Conservation (phyloP, 2,113 vertebrate genomes). For the Anguilla japonica region DNA sequence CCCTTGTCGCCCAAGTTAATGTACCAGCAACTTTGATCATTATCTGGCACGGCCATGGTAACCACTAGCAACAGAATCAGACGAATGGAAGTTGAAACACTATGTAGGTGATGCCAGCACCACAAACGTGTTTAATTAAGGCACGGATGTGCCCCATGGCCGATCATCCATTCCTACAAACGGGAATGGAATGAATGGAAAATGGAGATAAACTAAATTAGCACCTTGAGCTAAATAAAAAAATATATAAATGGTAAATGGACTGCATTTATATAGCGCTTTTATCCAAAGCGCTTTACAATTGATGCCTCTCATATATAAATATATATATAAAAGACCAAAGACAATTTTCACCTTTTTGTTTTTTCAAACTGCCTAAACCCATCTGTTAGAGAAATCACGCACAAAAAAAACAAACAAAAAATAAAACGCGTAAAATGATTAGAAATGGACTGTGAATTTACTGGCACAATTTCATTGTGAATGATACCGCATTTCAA, state of each 20-base stretch:
- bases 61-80: conserved; percentile 27
- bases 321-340: no score
- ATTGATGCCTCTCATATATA: no score
- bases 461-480: no score
- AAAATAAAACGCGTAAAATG: no score
- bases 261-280: no score
- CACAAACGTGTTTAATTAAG: not conserved
- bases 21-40: conserved; percentile 28
- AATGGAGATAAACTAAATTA: not conserved
- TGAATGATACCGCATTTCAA: no score
- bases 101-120: conserved; percentile 9
- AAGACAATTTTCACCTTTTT: no score
- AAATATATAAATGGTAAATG: not conserved
- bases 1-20: conserved; percentile 32
- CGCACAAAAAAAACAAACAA: no score
- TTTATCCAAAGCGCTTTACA: no score
- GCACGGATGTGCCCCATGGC: not conserved
- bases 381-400: no score
- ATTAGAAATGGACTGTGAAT: no score
- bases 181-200: not conserved
- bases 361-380: no score
- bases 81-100: conserved; percentile 2
- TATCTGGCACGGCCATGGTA: conserved; percentile 26
- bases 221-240: conserved; percentile 2
- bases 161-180: conserved; percentile 5